These are phyloP conservation scores for Etheostoma perlongum DNA, from an alignment of 2,797 vertebrate genomes.

Conservation along the genomic window DNA sequence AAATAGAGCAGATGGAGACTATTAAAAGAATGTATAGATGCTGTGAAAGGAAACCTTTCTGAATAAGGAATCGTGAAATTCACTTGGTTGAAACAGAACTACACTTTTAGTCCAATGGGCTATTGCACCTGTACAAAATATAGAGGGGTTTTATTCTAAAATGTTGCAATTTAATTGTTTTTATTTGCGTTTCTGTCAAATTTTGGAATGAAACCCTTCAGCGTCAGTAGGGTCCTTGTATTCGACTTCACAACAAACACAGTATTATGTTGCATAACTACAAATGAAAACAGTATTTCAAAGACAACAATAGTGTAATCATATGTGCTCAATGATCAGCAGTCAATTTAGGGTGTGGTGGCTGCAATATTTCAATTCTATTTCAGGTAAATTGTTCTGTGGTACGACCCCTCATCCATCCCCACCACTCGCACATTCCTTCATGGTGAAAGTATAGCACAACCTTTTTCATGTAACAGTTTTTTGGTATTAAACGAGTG, in stretches of 20 bases:
- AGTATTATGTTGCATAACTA: slow-evolving; percentile 46
- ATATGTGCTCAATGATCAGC: slow-evolving; percentile 37
- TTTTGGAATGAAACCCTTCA: slow-evolving; percentile 36
- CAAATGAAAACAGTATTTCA: slow-evolving; percentile 39
- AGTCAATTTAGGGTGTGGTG: slow-evolving; percentile 25
- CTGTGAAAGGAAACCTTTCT: slow-evolving; percentile 43
- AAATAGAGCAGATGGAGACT: slow-evolving; percentile 6
- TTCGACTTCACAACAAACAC: slow-evolving; percentile 44
- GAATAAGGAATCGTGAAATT: slow-evolving; percentile 28
- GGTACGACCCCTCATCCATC: slow-evolving; percentile 31
- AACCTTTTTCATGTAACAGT: slow-evolving; percentile 67
- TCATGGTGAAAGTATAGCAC: slow-evolving; percentile 63
- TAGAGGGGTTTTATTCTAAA: slow-evolving; percentile 39
- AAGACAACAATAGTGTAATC: slow-evolving; percentile 43
- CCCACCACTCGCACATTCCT: slow-evolving; percentile 57
- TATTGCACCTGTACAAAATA: slow-evolving; percentile 18
- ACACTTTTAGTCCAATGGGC: slow-evolving; percentile 17
- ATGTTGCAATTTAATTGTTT: slow-evolving; percentile 8
- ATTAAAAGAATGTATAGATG: slow-evolving; percentile 55
- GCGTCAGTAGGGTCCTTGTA: background rate
- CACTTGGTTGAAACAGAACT: slow-evolving; percentile 32
- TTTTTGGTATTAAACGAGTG: slow-evolving; percentile 73
- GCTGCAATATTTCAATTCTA: slow-evolving; percentile 36
- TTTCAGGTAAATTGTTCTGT: slow-evolving; percentile 43
- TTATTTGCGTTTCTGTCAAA: background rate